Conservation (phyloP, 2,888 invertebrate genomes). For the Desoria tigrina region DNA sequence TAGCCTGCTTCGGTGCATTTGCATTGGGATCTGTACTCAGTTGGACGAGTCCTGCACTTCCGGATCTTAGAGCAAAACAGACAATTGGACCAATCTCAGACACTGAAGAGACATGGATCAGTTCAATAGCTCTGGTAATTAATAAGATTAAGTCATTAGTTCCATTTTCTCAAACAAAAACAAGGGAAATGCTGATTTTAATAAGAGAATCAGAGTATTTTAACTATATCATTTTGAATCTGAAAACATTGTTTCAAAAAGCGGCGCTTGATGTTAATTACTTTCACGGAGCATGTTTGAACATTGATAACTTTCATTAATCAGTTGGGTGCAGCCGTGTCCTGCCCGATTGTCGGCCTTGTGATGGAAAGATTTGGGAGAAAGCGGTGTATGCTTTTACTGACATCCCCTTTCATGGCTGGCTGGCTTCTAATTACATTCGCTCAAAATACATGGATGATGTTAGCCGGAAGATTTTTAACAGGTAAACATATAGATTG, state of each 20-base stretch:
- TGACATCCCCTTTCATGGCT: slow-evolving; percentile 55
- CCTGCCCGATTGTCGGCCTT: slow-evolving; percentile 41
- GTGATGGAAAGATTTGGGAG: slow-evolving; percentile 41
- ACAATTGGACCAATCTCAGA: slow-evolving; percentile 57
- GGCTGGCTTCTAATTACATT: slow-evolving; percentile 57
- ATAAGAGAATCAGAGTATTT: too few species aligned
- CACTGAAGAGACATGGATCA: slow-evolving; percentile 71
- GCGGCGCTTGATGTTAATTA: too few species aligned
- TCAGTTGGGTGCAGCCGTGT: slow-evolving; percentile 32
- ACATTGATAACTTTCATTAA: too few species aligned
- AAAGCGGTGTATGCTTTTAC: slow-evolving; percentile 18
- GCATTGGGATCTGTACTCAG: slow-evolving; percentile 73
- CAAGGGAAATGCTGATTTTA: too few species aligned
- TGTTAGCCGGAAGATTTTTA: slow-evolving; percentile 59
- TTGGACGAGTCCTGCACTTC: slow-evolving; percentile 66
- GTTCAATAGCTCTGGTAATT: slow-evolving; percentile 60
- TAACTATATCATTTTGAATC: too few species aligned
- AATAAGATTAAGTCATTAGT: background rate
- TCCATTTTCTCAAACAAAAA: background rate
- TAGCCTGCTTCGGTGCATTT: slow-evolving; percentile 75
- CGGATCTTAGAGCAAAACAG: slow-evolving; percentile 55
- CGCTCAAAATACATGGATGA: slow-evolving; percentile 53
- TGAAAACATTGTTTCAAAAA: too few species aligned
- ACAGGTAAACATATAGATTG: slow-evolving; percentile 22
- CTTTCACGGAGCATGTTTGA: too few species aligned